Evolutionary conservation across 2,888 invertebrate genomes (phyloP), one percentile per base, ranked within the genome.

Genomic region (Acronicta psi): DNA sequence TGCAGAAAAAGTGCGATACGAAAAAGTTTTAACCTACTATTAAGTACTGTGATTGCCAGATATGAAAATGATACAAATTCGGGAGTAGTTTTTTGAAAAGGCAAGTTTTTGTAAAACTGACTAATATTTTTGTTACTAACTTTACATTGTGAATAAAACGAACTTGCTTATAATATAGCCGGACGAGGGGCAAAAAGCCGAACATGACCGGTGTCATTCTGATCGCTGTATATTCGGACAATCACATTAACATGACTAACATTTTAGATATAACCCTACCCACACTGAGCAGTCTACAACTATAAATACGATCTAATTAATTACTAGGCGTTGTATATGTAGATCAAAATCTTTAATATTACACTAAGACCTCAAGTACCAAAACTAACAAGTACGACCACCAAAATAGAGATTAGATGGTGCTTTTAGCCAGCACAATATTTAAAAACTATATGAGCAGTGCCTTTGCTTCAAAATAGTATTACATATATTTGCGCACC

Each of bases 121-220:
- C n/a, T n/a, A n/a, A n/a, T 20, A 20, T 4, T 20, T 20, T 20
- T 20, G 5, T 5, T 20, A 5, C 20, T 2, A 10, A 9, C 25
- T 25, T 29, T 29, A 11, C 11, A 29, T 3, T 29, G 11, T 29
- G 11, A 0, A 25, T 29, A 11, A 11, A 29, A 29, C 11, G 0
- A 3, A 10, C 14, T 16, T 25, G 16, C 11, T 29, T 8, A 0
- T 18, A 34, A 63, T 62, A n/a, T 41, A 50, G 45, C 36, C 45
- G 36, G 59, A 50, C 40, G 46, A 50, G 31, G 47, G 47, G 45
- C 66, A 66, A 36, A 66, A 41, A 34, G 59, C 67, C 45, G 36
- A 59, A 59, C 50, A 14, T 51, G 53, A 13, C 72, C 67, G 42
- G 46, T 53, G n/a, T n/a, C n/a, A n/a, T n/a, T n/a, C n/a, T n/a